Percentiles rank a stretch among this genome's conserved stretches.
Evolutionary conservation across 2,888 invertebrate species (phyloP).

Genomic region (Lasius platythorax): DNA sequence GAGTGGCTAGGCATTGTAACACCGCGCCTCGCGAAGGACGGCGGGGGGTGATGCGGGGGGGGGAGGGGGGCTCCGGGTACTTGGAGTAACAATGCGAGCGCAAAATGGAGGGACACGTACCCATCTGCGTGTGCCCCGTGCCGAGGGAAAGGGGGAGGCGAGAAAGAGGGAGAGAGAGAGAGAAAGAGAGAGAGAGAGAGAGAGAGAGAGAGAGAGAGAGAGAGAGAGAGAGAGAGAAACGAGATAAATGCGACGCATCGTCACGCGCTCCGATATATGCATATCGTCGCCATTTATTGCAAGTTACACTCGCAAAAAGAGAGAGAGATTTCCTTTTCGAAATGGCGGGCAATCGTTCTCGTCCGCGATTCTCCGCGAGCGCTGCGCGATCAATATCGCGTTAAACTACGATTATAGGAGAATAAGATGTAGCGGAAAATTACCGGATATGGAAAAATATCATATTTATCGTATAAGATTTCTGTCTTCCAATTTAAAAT

Average conservation of each 20-base stretch:
- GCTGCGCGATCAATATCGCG: not conserved
- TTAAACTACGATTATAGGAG: not conserved
- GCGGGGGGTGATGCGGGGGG: not conserved
- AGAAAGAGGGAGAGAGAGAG: not conserved
- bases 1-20: conserved; percentile 81
- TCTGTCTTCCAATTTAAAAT: not conserved
- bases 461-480: not conserved
- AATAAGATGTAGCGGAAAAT: not conserved
- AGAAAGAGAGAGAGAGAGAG: not conserved
- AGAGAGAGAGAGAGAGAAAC: not conserved
- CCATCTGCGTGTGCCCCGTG: conserved; percentile 74
- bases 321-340: conserved; percentile 10
- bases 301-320: not conserved
- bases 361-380: not conserved
- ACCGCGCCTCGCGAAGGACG: conserved; percentile 69
- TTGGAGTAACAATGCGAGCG: conserved; percentile 84
- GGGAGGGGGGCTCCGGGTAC: conserved; percentile 78
- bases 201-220: not conserved
- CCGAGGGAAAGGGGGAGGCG: conserved; percentile 47
- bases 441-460: not conserved
- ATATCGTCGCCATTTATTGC: conserved; percentile 4
- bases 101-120: conserved; percentile 83
- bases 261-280: conserved; percentile 19
- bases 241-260: conserved; percentile 38
- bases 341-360: not conserved